Evolutionary conservation across 2,797 vertebrate genomes (phyloP).

Genomic region (Falco peregrinus): DNA sequence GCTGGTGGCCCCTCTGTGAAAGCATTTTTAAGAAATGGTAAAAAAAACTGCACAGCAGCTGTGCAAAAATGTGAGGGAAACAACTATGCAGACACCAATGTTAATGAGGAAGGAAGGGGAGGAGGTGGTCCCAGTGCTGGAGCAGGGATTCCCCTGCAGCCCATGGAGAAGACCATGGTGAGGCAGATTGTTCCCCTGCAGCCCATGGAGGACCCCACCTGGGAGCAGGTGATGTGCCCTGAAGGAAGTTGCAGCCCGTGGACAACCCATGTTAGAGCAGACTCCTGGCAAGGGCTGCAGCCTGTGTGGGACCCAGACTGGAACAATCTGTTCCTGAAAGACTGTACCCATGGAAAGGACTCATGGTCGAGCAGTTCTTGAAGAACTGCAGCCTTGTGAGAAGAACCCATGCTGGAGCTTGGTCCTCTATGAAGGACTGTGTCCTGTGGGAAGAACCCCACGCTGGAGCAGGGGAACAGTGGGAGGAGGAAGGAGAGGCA

Average conservation of each 20-base stretch:
- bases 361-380: not conserved
- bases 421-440: not conserved
- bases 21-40: not conserved
- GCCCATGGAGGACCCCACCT: not conserved
- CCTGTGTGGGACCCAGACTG: too few species aligned
- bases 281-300: not conserved
- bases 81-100: not conserved
- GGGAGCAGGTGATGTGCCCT: not conserved
- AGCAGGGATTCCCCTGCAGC: too few species aligned
- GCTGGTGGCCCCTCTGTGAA: not conserved
- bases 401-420: not conserved
- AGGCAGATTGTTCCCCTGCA: not conserved
- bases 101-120: too few species aligned
- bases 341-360: not conserved
- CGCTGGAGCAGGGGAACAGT: not conserved
- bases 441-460: not conserved
- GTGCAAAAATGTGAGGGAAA: not conserved
- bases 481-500: not conserved
- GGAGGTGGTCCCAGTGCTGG: too few species aligned
- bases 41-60: not conserved
- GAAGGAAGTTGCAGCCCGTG: not conserved
- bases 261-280: not conserved
- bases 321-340: not conserved
- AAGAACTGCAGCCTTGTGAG: not conserved
- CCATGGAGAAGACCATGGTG: too few species aligned